Conservation (phyloP, 2,888 invertebrate species). For the Teleiodes luculella region DNA sequence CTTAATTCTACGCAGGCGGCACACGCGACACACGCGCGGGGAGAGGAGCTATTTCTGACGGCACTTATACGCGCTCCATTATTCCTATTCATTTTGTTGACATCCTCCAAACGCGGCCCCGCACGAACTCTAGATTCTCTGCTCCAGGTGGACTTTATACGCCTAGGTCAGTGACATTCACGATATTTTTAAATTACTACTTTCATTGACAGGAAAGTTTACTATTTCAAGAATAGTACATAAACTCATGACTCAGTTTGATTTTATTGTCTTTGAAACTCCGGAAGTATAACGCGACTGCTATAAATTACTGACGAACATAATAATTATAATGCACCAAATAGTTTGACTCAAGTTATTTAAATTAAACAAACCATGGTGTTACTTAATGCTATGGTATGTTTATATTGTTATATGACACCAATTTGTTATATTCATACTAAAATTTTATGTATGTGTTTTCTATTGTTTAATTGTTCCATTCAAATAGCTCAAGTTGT, state of each 20-base stretch:
- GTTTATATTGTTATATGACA: no score
- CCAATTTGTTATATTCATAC: not conserved
- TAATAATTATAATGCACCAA: not conserved
- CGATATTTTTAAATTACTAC: not conserved
- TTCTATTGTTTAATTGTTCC: constrained; percentile 52
- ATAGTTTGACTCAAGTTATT: not conserved
- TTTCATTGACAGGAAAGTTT: not conserved
- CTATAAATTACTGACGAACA: not conserved
- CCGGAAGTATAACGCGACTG: not conserved
- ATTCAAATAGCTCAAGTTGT: constrained; percentile 57
- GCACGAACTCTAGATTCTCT: no score
- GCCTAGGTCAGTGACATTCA: constrained; percentile 4
- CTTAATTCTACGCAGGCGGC: not conserved
- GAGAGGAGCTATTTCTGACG: constrained; percentile 1
- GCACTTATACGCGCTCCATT: constrained; percentile 44
- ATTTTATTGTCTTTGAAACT: not conserved
- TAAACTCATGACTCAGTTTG: not conserved
- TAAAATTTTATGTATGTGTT: no score
- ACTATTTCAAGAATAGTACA: not conserved
- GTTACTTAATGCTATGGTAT: no score
- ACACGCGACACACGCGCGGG: not conserved
- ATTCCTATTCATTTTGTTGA: constrained; percentile 64
- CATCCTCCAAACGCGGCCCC: constrained; percentile 36
- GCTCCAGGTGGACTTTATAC: constrained; percentile 1
- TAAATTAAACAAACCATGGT: not conserved